Conservation (phyloP, 2,797 vertebrate genomes). For the Monodelphis domestica region DNA sequence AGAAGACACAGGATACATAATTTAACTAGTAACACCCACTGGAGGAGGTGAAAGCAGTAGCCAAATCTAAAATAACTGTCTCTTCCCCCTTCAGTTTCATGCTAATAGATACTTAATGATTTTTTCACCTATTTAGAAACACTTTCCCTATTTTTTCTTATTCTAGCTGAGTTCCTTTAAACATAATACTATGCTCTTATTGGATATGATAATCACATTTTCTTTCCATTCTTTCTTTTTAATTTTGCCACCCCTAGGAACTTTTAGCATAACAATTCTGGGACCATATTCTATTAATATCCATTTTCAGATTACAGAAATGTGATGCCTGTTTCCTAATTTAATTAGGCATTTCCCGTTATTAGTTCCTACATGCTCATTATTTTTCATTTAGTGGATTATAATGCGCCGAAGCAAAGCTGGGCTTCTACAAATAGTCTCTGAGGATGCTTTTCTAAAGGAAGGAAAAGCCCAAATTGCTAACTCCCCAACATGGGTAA, state of each 20-base stretch:
- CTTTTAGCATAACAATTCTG: constrained; percentile 70
- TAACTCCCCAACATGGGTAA: neutral
- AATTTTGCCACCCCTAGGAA: constrained; percentile 69
- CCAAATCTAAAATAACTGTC: neutral
- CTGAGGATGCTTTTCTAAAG: constrained; percentile 24
- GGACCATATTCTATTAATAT: constrained; percentile 72
- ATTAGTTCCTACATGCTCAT: constrained; percentile 72
- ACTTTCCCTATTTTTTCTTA: constrained; percentile 55
- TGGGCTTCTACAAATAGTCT: constrained; percentile 46
- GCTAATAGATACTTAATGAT: constrained; percentile 37
- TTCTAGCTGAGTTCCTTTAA: constrained; percentile 60
- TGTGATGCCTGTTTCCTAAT: constrained; percentile 76
- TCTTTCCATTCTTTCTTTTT: constrained; percentile 60
- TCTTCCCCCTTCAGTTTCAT: neutral
- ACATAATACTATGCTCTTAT: constrained; percentile 29
- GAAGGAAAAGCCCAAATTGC: neutral
- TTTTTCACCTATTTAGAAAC: constrained; percentile 57
- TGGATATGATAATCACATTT: constrained; percentile 37
- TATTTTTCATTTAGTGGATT: constrained; percentile 61
- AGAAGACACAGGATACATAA: constrained; percentile 75
- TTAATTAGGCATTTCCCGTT: constrained; percentile 76
- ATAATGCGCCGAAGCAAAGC: constrained; percentile 53
- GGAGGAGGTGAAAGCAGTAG: neutral
- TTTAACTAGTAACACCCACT: constrained; percentile 57
- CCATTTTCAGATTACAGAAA: constrained; percentile 75